Conservation (phyloP, 1,140 invertebrate species). For the Drosophila ficusphila region DNA sequence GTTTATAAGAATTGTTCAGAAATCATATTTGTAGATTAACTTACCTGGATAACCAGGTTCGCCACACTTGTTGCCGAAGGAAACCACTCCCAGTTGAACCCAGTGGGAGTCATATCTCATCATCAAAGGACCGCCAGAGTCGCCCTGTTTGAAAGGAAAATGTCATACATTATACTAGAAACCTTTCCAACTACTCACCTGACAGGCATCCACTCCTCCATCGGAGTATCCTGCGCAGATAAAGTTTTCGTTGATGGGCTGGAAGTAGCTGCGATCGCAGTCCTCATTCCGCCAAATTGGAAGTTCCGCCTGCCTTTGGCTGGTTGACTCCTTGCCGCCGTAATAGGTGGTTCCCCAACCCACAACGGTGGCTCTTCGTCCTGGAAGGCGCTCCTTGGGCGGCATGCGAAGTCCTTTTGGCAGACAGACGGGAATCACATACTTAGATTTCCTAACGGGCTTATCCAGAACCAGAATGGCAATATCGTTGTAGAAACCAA, state of each 20-base stretch:
- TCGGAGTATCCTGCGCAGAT: slow-evolving; percentile 95
- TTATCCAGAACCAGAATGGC: slow-evolving; percentile 87
- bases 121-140: slow-evolving; percentile 92
- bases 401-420: slow-evolving; percentile 85
- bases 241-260: slow-evolving; percentile 95
- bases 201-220: slow-evolving; percentile 96
- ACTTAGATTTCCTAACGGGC: slow-evolving; percentile 91
- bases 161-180: neutral
- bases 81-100: slow-evolving; percentile 95
- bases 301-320: slow-evolving; percentile 92
- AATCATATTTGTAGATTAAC: neutral
- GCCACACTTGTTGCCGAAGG: slow-evolving; percentile 95
- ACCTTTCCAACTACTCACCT: slow-evolving; percentile 85
- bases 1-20: no score
- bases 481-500: slow-evolving; percentile 96
- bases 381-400: slow-evolving; percentile 78
- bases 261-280: slow-evolving; percentile 95
- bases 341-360: slow-evolving; percentile 96
- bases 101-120: slow-evolving; percentile 90
- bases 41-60: slow-evolving; percentile 91
- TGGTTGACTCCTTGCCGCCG: slow-evolving; percentile 92
- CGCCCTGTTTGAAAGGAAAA: slow-evolving; percentile 65
- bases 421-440: slow-evolving; percentile 94
- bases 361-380: slow-evolving; percentile 91
- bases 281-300: slow-evolving; percentile 96